Conservation (phyloP, 1,140 invertebrate species). For the Leptoteleia sp. region DNA sequence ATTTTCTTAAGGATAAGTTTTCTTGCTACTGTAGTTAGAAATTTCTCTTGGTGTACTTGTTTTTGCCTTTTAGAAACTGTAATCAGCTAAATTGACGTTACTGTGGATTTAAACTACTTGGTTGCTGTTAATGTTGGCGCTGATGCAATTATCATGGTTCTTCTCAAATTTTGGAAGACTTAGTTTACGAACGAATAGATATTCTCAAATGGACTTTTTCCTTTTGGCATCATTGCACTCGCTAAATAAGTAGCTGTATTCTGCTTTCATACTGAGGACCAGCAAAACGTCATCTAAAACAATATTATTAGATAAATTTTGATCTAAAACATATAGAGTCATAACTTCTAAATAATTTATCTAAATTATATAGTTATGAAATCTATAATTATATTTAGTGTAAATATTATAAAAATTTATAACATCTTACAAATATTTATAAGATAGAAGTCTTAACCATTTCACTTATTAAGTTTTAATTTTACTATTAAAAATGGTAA, state of each 20-base stretch:
- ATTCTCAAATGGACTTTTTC: conserved; percentile 64
- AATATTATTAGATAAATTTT: not conserved
- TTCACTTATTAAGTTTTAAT: no score
- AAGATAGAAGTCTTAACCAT: no score
- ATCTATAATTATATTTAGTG: no score
- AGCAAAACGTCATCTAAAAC: conserved; percentile 41
- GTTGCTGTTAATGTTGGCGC: conserved; percentile 25
- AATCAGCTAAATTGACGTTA: conserved; percentile 55
- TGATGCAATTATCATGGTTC: conserved; percentile 23
- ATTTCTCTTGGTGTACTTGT: no score
- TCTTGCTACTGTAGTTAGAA: no score
- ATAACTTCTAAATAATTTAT: no score
- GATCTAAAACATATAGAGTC: no score
- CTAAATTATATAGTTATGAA: no score
- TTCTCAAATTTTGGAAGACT: conserved; percentile 51
- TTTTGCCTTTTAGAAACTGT: conserved; percentile 25
- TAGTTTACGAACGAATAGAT: conserved; percentile 33
- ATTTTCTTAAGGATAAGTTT: no score
- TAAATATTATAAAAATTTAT: no score
- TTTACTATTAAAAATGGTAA: no score
- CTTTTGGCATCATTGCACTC: conserved; percentile 52
- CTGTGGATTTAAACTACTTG: conserved; percentile 38
- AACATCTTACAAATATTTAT: no score
- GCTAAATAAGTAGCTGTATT: conserved; percentile 47
- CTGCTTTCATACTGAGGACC: conserved; percentile 30